Percentiles rank a stretch among this genome's conserved stretches.
Conservation (phyloP, 2,888 invertebrate genomes). For the Stegana nigrithorax region DNA sequence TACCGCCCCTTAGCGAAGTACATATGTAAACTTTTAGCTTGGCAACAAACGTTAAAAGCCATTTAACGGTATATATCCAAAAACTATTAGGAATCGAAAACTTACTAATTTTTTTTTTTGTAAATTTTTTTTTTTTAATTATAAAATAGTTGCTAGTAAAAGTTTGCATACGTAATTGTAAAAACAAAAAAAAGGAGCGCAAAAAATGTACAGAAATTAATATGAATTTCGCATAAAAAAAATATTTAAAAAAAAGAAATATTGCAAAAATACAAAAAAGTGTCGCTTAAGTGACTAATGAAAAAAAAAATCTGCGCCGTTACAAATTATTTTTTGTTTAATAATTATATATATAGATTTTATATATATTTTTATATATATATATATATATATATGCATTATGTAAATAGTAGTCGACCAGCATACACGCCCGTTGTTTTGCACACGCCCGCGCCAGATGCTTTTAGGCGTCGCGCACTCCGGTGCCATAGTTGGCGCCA, state of each 20-base stretch:
- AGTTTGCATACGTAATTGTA: no score
- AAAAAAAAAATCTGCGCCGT: neutral
- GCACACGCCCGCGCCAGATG: neutral
- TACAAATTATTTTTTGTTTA: neutral
- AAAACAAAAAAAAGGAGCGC: neutral
- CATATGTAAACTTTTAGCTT: no score
- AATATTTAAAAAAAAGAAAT: neutral
- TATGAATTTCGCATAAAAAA: neutral
- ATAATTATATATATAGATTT: neutral
- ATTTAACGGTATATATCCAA: no score
- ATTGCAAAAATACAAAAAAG: neutral
- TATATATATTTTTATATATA: neutral
- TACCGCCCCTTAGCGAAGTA: no score
- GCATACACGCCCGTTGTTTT: neutral
- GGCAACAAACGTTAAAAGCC: no score
- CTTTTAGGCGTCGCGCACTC: slow-evolving; percentile 69
- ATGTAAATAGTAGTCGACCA: neutral
- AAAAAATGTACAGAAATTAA: neutral
- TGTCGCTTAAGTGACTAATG: neutral
- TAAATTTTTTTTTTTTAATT: no score
- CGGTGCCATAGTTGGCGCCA: slow-evolving; percentile 85
- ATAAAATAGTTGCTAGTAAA: no score
- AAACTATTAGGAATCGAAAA: no score
- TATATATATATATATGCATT: neutral
- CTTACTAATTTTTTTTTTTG: no score